Base-by-base conservation (phyloP, 2,113 vertebrate species). In the Camelus bactrianus region DNA sequence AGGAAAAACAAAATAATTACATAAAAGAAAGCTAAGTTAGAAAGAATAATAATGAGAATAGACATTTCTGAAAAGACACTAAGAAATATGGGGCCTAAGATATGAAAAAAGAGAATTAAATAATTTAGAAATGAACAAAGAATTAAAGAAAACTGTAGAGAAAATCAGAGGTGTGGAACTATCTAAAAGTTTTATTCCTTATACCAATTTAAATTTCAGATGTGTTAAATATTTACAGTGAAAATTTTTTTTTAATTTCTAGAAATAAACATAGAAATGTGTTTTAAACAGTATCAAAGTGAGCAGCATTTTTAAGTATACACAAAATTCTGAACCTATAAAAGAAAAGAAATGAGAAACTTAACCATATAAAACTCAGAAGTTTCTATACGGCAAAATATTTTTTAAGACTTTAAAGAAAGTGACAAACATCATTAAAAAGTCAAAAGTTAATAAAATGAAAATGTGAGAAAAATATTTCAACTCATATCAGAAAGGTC, bases 201-300 rank as follows among this genome's bases (percentile, higher is more conserved):
- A 30, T 35, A 62, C 32, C 28, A 46, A 60, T 54, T 62, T 77
- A 84, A 93, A 77, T n/a, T 89, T 62, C 46, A 82, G 10, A n/a
- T 35, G 3, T 65, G 58, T 76, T 19, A 22, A 60, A 52, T 89
- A 54, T 62, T 65, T 92, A 30, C 42, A 92, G 3, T 82, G 11
- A 82, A 82, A 92, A 69, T n/a, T 20, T 9, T 24, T 58, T 58
- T 58, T 58, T 58, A 48, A 24, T 7, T 77, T 15, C 5, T 70
- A 69, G 32, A 93, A 54, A 84, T 32, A 91, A 85, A 38, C 67
- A 82, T 65, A 22, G 15, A 72, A 93, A 58, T 48, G 15, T 46
- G 84, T 84, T 84, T 86, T 52, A 80, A 80, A 58, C n/a, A 77
- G 80, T 30, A 60, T 91, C 52, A n/a, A 91, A 73, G 1, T 86